Evolutionary conservation across 2,888 invertebrate genomes (phyloP), one percentile per base, ranked within the genome.

Genomic region (Desoria tigrina): DNA sequence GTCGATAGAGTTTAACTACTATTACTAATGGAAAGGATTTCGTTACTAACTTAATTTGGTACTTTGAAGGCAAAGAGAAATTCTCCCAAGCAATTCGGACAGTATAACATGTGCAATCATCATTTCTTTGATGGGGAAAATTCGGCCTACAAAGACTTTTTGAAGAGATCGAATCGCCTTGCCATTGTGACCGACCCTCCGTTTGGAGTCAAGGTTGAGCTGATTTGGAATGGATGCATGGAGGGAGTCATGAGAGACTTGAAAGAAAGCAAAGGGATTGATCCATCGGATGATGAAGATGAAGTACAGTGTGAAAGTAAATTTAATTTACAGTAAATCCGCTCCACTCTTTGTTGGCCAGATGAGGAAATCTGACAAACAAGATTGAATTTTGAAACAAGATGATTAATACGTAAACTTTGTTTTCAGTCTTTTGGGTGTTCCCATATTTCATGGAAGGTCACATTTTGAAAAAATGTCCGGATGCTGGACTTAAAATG

Each of bases 381-480:
- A 51, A 51, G 14, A 11, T 51, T 3, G 7, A 51, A 24, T n/a
- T 7, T 6, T n/a, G 24, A 51, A 51, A 24, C 23, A n/a, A n/a
- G n/a, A n/a, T n/a, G n/a, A n/a, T 49, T 49, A 49, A n/a, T 6
- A 23, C 21, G 45, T n/a, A 45, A 21, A 45, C 9, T 9, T 57
- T 32, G 26, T 65, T 57, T 61, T 1, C 23, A 69, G 69, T 60
- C 0, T 61, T 71, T n/a, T 68, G 69, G 61, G 59, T 71, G 16
- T 63, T 69, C 50, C 71, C 71, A 24, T 71, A 69, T 21, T 71
- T 71, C 32, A 61, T 62, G 57, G 66, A 71, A 56, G 71, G 71
- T 1, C 66, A 68, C 27, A 71, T 71, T 26, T 28, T 66, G n/a
- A 71, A 42, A 7, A 54, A 61, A 57, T 68, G 64, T 21, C 50